A percentile compares a stretch with the other conserved stretches of the same genome.
phyloP scores from a whole-genome alignment of 2,797 vertebrate genomes.

The Scolopax bukidnonensis region DNA sequence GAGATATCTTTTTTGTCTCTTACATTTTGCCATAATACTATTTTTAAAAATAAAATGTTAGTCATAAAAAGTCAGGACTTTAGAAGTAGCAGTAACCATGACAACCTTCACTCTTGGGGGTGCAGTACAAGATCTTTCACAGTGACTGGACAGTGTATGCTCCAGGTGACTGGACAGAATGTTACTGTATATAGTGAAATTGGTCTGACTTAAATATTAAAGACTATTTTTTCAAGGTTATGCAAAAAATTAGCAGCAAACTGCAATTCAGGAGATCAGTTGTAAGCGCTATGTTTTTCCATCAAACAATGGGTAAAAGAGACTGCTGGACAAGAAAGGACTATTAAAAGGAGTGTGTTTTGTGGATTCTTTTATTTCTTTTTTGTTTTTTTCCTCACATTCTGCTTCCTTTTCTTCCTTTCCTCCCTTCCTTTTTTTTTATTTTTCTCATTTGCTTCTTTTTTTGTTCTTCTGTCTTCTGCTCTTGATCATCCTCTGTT shows the following conservation, averaged over 20 bases:
- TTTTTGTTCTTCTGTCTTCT: not conserved
- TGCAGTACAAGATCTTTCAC: not conserved
- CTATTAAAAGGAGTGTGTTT: not conserved
- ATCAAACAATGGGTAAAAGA: not conserved
- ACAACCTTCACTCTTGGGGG: not conserved
- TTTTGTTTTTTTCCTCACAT: not conserved
- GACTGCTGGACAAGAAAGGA: not conserved
- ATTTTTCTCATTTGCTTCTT: not conserved
- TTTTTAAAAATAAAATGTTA: conserved; percentile 30
- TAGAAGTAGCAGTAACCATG: conserved; percentile 12
- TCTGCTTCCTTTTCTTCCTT: not conserved
- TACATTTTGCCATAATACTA: not conserved
- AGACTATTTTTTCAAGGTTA: not conserved
- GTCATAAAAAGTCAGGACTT: not conserved
- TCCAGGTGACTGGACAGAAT: not conserved
- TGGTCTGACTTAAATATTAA: not conserved
- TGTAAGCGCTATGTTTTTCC: not conserved
- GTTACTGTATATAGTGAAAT: not conserved
- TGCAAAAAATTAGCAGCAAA: not conserved
- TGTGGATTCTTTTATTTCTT: not conserved
- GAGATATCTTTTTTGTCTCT: not conserved
- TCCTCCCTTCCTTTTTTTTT: not conserved
- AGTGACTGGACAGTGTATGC: not conserved
- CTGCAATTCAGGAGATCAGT: not conserved
- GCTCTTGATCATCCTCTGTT: not conserved